Percentiles rank a stretch among this genome's conserved stretches.
Conservation (phyloP, 2,797 vertebrate species). For the Pangasius sanitwongsei region DNA sequence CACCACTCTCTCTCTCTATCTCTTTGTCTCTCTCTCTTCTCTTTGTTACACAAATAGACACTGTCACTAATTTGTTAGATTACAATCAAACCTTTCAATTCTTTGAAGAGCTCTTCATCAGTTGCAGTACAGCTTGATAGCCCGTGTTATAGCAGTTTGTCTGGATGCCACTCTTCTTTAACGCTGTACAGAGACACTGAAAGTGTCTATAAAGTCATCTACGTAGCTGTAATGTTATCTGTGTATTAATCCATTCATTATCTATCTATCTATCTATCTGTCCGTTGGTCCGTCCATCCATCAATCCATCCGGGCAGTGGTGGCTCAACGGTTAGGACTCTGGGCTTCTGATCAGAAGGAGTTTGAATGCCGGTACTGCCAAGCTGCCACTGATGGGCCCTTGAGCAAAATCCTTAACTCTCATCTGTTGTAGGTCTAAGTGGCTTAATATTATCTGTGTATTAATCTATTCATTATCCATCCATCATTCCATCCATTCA, state of each 20-base stretch:
- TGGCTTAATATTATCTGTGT: not conserved
- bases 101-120: constrained; percentile 47
- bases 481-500: constrained; percentile 8
- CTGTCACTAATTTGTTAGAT: constrained; percentile 30
- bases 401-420: not conserved
- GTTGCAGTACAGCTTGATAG: constrained; percentile 23
- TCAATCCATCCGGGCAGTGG: not conserved
- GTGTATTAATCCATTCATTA: too few species aligned
- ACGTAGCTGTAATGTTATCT: not conserved
- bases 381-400: not conserved
- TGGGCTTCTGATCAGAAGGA: not conserved
- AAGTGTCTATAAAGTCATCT: not conserved
- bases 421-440: not conserved
- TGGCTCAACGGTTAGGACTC: not conserved
- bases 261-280: too few species aligned
- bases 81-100: constrained; percentile 39
- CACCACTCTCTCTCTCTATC: constrained; percentile 3
- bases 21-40: constrained; percentile 15
- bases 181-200: not conserved
- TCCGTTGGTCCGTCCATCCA: not conserved
- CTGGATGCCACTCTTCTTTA: not conserved
- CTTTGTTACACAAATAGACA: constrained; percentile 17
- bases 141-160: not conserved
- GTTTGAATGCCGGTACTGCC: not conserved
- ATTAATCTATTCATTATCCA: not conserved